phyloP scores from a whole-genome alignment of 2,888 invertebrate species.

The Copidosoma aretas region DNA sequence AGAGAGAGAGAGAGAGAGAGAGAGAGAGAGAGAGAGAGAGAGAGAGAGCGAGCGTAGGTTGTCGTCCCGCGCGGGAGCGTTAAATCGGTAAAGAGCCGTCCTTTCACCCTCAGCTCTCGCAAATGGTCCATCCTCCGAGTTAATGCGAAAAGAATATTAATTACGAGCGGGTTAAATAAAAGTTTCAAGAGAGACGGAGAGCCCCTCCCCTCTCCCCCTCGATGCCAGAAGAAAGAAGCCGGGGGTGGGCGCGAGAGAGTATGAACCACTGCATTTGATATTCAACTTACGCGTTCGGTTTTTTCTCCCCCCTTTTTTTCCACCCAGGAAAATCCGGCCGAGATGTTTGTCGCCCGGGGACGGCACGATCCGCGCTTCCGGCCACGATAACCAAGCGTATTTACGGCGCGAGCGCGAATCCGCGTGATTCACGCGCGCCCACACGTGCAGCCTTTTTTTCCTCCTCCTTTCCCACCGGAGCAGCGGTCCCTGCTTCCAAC shows the following conservation, averaged over 20 bases:
- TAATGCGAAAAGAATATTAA: slow-evolving; percentile 36
- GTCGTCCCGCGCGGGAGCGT: slow-evolving; percentile 1
- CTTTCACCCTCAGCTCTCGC: slow-evolving; percentile 19
- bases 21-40: too few relatives aligned
- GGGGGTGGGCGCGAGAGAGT: slow-evolving; percentile 20
- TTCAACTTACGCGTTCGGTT: slow-evolving; percentile 36
- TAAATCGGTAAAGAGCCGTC: slow-evolving; percentile 16
- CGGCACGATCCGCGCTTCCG: slow-evolving; percentile 46
- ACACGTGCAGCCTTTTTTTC: slow-evolving; percentile 15
- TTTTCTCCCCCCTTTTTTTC: too few relatives aligned
- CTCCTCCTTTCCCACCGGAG: not conserved
- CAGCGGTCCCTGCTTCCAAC: too few relatives aligned
- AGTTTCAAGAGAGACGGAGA: slow-evolving; percentile 15
- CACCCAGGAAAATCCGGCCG: slow-evolving; percentile 44
- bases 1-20: too few relatives aligned
- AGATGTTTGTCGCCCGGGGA: slow-evolving; percentile 42
- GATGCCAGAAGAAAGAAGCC: too few relatives aligned
- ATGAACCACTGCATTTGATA: slow-evolving; percentile 61
- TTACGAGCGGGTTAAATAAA: slow-evolving; percentile 21
- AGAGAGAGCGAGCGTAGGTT: too few relatives aligned
- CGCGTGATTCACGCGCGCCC: slow-evolving; percentile 52
- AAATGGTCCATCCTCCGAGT: slow-evolving; percentile 8
- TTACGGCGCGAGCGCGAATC: slow-evolving; percentile 55
- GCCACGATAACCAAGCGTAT: slow-evolving; percentile 60
- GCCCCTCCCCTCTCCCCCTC: not conserved